These are phyloP conservation scores for Conistra vaccinii DNA, from an alignment of 2,888 invertebrate species.

Conservation along the genomic window DNA sequence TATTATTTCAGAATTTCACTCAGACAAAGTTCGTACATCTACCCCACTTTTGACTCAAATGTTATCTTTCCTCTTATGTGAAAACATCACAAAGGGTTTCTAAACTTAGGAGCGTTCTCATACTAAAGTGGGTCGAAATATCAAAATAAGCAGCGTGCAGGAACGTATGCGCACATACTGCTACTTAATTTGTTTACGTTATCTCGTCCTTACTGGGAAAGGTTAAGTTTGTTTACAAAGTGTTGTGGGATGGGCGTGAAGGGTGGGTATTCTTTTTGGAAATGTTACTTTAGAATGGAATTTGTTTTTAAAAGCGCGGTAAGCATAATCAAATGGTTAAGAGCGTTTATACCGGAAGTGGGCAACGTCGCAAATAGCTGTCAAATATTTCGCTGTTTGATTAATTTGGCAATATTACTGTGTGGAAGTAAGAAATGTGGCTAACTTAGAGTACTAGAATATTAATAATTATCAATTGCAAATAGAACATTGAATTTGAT, in stretches of 20 bases:
- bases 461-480: too few relatives aligned
- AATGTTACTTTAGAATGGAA: constrained; percentile 1
- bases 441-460: too few relatives aligned
- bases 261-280: constrained; percentile 30
- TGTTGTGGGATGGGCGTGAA: constrained; percentile 24
- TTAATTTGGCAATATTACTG: too few relatives aligned
- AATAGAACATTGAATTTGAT: too few relatives aligned
- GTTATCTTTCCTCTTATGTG: constrained; percentile 49
- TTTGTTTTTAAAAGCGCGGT: constrained; percentile 8
- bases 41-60: constrained; percentile 30
- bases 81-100: constrained; percentile 53
- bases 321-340: neutral
- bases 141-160: constrained; percentile 62
- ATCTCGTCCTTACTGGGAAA: constrained; percentile 63
- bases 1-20: constrained; percentile 38
- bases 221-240: constrained; percentile 63
- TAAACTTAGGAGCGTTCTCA: constrained; percentile 55
- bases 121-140: constrained; percentile 56
- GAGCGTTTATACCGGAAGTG: too few relatives aligned
- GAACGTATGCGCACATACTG: constrained; percentile 60
- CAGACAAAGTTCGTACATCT: constrained; percentile 13
- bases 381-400: too few relatives aligned
- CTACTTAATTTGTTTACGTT: constrained; percentile 60
- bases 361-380: too few relatives aligned
- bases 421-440: too few relatives aligned